Conservation (phyloP, 1,140 invertebrate genomes). For the Mylabris phalerata region DNA sequence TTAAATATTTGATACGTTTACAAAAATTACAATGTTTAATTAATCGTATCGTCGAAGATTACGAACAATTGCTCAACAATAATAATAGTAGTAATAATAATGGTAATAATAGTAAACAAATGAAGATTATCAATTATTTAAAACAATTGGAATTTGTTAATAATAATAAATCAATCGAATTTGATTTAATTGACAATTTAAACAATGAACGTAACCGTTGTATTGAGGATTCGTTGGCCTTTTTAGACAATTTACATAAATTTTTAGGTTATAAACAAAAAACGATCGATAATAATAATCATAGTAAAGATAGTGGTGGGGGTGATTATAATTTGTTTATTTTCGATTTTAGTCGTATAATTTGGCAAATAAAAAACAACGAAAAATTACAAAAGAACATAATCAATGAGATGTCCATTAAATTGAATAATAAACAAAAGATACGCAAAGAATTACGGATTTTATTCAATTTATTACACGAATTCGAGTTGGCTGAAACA, state of each 20-base stretch:
- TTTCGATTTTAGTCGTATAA: no score
- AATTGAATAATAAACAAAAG: slow-evolving; percentile 19
- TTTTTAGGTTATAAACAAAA: slow-evolving; percentile 8
- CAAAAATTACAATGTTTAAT: slow-evolving; percentile 32
- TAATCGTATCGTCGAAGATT: slow-evolving; percentile 26
- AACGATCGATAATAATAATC: slow-evolving; percentile 3
- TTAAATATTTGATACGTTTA: slow-evolving; percentile 25
- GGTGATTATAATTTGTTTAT: no score
- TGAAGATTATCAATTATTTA: slow-evolving; percentile 29
- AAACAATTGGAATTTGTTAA: slow-evolving; percentile 21
- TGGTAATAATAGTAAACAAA: slow-evolving; percentile 21
- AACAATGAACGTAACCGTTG: slow-evolving; percentile 22
- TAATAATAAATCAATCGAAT: slow-evolving; percentile 9
- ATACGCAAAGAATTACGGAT: slow-evolving; percentile 35
- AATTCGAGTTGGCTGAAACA: slow-evolving; percentile 25
- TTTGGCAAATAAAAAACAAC: slow-evolving; percentile 34
- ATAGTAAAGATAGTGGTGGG: background rate
- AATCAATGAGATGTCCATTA: slow-evolving; percentile 30
- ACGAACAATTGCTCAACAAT: slow-evolving; percentile 18
- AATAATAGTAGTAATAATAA: no score
- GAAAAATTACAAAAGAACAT: slow-evolving; percentile 29
- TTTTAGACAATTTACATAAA: slow-evolving; percentile 26
- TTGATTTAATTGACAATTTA: slow-evolving; percentile 23
- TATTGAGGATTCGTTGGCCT: slow-evolving; percentile 20
- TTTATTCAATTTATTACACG: slow-evolving; percentile 32